Evolutionary conservation across 2,797 vertebrate genomes (phyloP).

Genomic region (Petrocephalus schoutedeni): DNA sequence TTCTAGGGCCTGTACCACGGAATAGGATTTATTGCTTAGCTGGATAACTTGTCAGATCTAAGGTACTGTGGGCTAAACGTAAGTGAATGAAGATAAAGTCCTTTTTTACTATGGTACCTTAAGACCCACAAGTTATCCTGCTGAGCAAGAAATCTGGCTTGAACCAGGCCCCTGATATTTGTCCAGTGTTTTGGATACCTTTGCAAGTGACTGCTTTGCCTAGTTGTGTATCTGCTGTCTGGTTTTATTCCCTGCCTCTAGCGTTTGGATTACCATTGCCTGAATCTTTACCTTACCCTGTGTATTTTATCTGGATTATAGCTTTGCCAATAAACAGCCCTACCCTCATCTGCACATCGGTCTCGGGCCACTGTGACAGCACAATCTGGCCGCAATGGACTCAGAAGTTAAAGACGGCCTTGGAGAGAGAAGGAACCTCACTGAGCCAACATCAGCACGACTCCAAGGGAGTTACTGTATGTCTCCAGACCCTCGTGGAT

Average conservation of each 20-base stretch:
- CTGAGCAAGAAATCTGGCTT: not conserved
- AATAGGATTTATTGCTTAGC: not conserved
- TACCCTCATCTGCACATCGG: not conserved
- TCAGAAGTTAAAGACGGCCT: not conserved
- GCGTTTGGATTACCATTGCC: not conserved
- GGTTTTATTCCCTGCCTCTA: not conserved
- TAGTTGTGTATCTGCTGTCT: not conserved
- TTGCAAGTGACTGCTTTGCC: not conserved
- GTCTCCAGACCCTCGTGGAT: not conserved
- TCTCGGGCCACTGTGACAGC: not conserved
- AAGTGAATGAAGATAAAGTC: not conserved
- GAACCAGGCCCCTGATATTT: not conserved
- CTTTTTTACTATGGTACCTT: not conserved
- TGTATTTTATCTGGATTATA: not conserved
- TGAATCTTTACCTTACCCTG: not conserved
- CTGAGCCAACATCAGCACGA: not conserved
- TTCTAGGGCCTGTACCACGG: not conserved
- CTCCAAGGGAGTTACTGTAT: not conserved
- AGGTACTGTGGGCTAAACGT: not conserved
- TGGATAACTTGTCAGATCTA: not conserved
- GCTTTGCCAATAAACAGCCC: not conserved
- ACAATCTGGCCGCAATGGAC: not conserved
- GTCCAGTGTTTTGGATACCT: not conserved
- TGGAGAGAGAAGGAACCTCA: not conserved
- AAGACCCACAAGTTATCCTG: not conserved